phyloP scores from a whole-genome alignment of 2,113 vertebrate genomes.

The Marmota monax region DNA sequence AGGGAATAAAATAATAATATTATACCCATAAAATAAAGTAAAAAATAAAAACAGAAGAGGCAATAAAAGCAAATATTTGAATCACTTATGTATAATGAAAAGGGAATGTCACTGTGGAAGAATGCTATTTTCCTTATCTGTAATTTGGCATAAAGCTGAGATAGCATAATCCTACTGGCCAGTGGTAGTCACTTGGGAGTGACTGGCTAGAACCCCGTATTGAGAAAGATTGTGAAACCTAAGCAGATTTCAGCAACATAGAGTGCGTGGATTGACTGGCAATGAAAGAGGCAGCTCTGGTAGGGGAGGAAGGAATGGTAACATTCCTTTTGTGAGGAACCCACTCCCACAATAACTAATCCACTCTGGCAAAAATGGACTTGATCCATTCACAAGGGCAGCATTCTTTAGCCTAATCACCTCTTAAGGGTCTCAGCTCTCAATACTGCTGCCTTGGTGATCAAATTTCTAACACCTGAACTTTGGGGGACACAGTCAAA shows the following conservation, averaged over 20 bases:
- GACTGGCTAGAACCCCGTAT: background rate
- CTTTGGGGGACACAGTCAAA: background rate
- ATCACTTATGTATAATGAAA: background rate
- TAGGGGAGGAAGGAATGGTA: background rate
- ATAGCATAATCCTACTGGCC: background rate
- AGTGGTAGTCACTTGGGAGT: background rate
- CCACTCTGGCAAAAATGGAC: background rate
- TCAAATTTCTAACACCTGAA: background rate
- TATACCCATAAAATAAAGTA: background rate
- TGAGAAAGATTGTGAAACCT: background rate
- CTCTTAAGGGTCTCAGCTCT: background rate
- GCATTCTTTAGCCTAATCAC: too few relatives aligned
- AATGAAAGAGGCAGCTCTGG: background rate
- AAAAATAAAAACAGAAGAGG: background rate
- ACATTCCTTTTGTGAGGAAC: background rate
- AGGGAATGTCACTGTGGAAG: background rate
- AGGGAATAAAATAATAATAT: background rate
- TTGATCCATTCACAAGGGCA: background rate
- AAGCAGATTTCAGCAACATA: background rate
- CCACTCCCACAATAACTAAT: background rate
- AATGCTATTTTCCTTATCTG: background rate
- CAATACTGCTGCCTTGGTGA: background rate
- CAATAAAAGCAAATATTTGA: background rate
- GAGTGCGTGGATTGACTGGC: background rate
- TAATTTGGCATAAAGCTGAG: background rate